Percentiles rank a stretch among this genome's conserved stretches.
These are phyloP conservation scores for Drosophila bipectinata DNA, from an alignment of 1,140 invertebrate genomes.

Conservation along the genomic window DNA sequence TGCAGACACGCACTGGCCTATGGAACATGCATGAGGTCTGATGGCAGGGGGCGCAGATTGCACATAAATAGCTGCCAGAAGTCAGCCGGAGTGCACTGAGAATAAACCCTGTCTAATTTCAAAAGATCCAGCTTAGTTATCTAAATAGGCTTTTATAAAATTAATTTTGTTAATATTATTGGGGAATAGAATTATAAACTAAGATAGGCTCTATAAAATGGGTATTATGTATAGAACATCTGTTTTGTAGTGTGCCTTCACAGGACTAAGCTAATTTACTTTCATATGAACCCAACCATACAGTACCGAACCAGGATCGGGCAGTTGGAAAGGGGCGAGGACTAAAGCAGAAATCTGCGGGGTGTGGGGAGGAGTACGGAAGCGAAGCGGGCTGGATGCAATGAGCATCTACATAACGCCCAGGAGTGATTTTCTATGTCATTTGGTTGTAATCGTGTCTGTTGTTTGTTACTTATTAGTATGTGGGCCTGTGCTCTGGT, in stretches of 20 bases:
- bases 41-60: constrained; percentile 33
- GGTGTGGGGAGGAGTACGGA: too few species aligned
- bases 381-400: constrained; percentile 36
- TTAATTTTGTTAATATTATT: too few species aligned
- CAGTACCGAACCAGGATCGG: background rate
- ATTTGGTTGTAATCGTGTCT: constrained; percentile 82
- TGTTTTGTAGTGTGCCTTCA: constrained; percentile 25
- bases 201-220: too few species aligned
- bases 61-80: constrained; percentile 72
- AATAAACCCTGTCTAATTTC: background rate
- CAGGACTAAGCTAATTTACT: constrained; percentile 74
- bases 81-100: constrained; percentile 39
- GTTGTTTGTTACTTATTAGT: constrained; percentile 81
- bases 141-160: too few species aligned
- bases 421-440: constrained; percentile 80
- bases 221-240: background rate
- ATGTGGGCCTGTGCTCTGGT: constrained; percentile 36
- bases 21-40: constrained; percentile 33
- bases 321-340: constrained; percentile 24
- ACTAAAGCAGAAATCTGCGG: constrained; percentile 5
- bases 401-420: constrained; percentile 61
- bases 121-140: too few species aligned
- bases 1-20: constrained; percentile 67
- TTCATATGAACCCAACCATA: constrained; percentile 65
- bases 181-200: too few species aligned